These are phyloP conservation scores for Drosophila pallidifrons DNA, from an alignment of 1,140 invertebrate species.

Conservation along the genomic window DNA sequence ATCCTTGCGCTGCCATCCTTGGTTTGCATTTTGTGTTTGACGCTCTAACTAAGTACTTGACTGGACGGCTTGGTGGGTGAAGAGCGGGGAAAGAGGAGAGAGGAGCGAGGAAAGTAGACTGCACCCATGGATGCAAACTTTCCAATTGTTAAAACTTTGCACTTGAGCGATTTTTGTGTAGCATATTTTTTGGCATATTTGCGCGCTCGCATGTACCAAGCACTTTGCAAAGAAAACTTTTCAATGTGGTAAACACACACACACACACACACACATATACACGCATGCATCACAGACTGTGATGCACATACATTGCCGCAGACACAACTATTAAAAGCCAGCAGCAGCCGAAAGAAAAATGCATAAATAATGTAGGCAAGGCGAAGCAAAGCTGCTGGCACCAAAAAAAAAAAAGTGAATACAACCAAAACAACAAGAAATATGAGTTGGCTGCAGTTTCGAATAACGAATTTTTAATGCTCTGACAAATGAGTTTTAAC, in stretches of 20 bases:
- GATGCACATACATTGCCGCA: constrained; percentile 50
- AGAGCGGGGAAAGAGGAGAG: no score
- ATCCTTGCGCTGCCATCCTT: neutral
- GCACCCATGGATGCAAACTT: constrained; percentile 71
- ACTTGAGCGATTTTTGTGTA: constrained; percentile 82
- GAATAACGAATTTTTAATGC: constrained; percentile 46
- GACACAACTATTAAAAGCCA: constrained; percentile 79
- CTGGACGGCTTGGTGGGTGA: constrained; percentile 8
- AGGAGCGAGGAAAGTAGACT: constrained; percentile 21
- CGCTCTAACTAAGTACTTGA: constrained; percentile 58
- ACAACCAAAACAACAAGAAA: constrained; percentile 29
- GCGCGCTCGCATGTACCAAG: constrained; percentile 78
- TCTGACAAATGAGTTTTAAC: neutral
- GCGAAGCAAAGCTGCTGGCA: constrained; percentile 38
- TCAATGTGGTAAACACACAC: constrained; percentile 77
- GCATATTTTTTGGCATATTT: constrained; percentile 83
- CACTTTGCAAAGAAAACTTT: constrained; percentile 83
- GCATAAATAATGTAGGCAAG: constrained; percentile 73
- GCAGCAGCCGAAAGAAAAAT: constrained; percentile 74
- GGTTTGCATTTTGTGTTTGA: constrained; percentile 50
- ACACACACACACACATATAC: constrained; percentile 19
- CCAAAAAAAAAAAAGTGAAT: constrained; percentile 3
- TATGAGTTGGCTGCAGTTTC: constrained; percentile 22
- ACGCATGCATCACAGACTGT: constrained; percentile 23
- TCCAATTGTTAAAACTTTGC: constrained; percentile 83